Conservation (phyloP, 2,888 invertebrate species). For the Leptogaster cylindrica region DNA sequence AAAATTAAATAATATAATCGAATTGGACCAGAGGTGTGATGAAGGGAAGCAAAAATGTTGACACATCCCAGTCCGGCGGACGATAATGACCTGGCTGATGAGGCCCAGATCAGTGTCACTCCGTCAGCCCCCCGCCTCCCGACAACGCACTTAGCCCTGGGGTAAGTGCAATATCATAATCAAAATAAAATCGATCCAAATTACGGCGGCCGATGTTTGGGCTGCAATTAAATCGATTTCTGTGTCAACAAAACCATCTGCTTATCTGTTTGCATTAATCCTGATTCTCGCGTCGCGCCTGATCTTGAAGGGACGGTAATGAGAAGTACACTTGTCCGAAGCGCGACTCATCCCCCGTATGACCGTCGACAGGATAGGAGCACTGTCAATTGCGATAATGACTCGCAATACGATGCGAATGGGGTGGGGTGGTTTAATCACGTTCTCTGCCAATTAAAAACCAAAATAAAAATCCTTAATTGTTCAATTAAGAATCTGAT, state of each 20-base stretch:
- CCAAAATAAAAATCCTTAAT: too few species aligned
- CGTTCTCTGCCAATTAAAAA: too few species aligned
- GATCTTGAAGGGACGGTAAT: conserved; percentile 4
- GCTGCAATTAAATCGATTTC: conserved; percentile 29
- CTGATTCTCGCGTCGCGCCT: background rate
- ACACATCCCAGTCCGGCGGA: background rate
- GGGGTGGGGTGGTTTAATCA: too few species aligned
- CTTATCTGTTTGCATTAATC: background rate
- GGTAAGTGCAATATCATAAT: conserved; percentile 32
- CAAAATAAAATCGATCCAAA: conserved; percentile 27
- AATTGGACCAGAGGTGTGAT: background rate
- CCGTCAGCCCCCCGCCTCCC: background rate
- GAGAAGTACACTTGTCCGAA: conserved; percentile 28
- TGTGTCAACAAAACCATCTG: conserved; percentile 30
- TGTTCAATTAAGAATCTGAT: too few species aligned
- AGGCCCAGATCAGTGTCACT: too few species aligned
- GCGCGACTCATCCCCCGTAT: too few species aligned
- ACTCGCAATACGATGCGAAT: too few species aligned
- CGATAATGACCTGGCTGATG: too few species aligned
- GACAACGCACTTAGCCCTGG: background rate
- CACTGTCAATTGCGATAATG: too few species aligned
- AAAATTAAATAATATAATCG: background rate
- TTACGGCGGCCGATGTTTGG: conserved; percentile 13
- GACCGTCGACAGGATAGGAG: too few species aligned
- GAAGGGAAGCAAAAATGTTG: conserved; percentile 15